A percentile compares a stretch with the other conserved stretches of the same genome.
phyloP scores from a whole-genome alignment of 2,888 invertebrate genomes.

The Dolichopus griseipennis region DNA sequence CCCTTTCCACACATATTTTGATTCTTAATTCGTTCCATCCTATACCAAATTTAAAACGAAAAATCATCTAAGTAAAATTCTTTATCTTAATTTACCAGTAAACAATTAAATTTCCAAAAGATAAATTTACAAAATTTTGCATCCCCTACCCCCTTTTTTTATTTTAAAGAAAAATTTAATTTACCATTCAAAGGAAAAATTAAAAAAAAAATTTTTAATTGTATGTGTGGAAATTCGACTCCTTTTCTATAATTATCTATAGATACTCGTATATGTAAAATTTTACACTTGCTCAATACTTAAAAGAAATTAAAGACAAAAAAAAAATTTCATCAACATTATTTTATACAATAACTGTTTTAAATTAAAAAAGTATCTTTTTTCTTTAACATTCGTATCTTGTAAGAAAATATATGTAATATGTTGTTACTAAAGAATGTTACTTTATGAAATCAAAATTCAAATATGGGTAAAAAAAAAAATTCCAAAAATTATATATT shows the following conservation, averaged over 20 bases:
- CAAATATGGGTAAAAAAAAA: background rate
- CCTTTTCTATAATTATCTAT: no score
- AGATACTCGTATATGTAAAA: no score
- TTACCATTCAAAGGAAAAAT: background rate
- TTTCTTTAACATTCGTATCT: background rate
- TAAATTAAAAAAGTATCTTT: background rate
- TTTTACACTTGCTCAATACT: no score
- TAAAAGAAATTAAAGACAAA: background rate
- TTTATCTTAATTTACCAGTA: conserved; percentile 2
- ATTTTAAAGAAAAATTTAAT: background rate
- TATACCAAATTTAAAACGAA: background rate
- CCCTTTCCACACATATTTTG: no score
- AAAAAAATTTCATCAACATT: background rate
- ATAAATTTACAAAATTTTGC: background rate
- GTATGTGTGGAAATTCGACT: no score
- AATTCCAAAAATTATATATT: no score
- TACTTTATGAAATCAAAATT: background rate
- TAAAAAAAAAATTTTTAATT: no score
- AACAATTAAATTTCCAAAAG: conserved; percentile 2
- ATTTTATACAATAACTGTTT: background rate
- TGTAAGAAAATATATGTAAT: background rate
- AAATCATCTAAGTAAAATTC: background rate
- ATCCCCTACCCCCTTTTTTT: no score
- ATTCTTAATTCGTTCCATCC: no score
- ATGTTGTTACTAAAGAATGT: background rate